Evolutionary conservation across 2,797 vertebrate genomes (phyloP).

Genomic region (Toxotes lorentzi): DNA sequence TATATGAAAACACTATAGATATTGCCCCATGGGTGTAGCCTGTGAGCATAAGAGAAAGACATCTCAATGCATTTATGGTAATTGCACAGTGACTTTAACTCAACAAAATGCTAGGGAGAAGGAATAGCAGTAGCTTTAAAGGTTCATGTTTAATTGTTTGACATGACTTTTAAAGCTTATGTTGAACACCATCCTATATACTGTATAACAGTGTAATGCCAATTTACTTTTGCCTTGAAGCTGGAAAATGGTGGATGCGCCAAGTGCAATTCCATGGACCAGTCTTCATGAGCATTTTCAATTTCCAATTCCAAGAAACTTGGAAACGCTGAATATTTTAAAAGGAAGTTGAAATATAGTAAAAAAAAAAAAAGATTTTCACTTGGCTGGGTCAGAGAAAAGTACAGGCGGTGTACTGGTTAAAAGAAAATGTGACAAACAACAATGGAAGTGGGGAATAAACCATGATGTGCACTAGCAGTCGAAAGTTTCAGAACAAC

Average conservation of each 20-base stretch:
- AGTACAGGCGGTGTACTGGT: neutral
- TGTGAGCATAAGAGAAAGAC: constrained; percentile 27
- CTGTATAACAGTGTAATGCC: neutral
- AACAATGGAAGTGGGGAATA: neutral
- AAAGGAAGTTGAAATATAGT: neutral
- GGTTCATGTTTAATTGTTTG: constrained; percentile 2
- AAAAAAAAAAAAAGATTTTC: neutral
- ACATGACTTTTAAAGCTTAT: neutral
- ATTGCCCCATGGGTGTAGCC: constrained; percentile 33
- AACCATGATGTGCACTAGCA: neutral
- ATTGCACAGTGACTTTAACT: constrained; percentile 23
- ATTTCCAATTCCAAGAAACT: neutral
- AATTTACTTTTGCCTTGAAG: neutral
- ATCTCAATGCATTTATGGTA: constrained; percentile 30
- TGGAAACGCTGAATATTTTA: neutral
- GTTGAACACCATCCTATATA: neutral
- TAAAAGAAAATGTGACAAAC: neutral
- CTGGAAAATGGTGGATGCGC: constrained; percentile 4
- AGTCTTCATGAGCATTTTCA: neutral
- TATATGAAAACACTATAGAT: constrained; percentile 39
- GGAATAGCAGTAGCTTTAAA: constrained; percentile 14
- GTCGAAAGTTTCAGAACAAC: too few species aligned
- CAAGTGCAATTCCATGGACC: neutral
- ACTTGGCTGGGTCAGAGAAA: neutral
- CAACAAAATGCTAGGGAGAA: constrained; percentile 6